Percentiles rank a stretch among this genome's conserved stretches.
Conservation (phyloP, 35 echinoderm and acorn worm genomes). For the Ophiothrix spiculata region DNA sequence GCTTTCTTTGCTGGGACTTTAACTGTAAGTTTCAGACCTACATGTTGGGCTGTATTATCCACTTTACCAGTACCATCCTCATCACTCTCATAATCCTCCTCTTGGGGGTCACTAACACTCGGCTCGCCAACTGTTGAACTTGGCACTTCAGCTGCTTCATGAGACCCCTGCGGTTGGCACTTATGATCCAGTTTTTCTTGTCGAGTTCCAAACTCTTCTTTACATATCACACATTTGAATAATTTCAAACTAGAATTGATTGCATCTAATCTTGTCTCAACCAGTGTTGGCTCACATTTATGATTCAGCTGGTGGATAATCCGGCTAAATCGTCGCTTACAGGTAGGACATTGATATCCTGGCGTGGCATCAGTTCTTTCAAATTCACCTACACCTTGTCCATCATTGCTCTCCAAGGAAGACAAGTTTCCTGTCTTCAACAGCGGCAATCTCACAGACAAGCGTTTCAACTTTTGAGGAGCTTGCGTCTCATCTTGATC, state of each 20-base stretch:
- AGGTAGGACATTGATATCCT: neutral
- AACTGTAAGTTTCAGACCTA: neutral
- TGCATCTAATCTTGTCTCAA: neutral
- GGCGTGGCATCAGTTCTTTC: neutral
- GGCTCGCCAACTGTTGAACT: neutral
- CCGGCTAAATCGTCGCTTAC: neutral
- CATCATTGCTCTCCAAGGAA: neutral
- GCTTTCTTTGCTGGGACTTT: neutral
- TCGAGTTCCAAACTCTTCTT: neutral
- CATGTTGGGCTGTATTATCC: neutral
- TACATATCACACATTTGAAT: neutral
- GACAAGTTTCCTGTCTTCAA: neutral
- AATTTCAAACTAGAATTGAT: constrained; percentile 6
- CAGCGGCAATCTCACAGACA: neutral
- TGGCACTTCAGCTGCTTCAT: neutral
- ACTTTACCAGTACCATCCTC: neutral
- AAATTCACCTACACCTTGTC: neutral
- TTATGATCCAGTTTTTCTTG: neutral
- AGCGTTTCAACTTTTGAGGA: neutral
- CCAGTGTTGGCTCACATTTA: neutral
- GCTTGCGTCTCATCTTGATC: neutral
- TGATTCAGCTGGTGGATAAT: constrained; percentile 2
- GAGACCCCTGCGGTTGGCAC: neutral
- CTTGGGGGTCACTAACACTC: neutral
- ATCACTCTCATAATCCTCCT: neutral